Conservation (phyloP, 2,888 invertebrate genomes). For the Pyrrhosoma nymphula region DNA sequence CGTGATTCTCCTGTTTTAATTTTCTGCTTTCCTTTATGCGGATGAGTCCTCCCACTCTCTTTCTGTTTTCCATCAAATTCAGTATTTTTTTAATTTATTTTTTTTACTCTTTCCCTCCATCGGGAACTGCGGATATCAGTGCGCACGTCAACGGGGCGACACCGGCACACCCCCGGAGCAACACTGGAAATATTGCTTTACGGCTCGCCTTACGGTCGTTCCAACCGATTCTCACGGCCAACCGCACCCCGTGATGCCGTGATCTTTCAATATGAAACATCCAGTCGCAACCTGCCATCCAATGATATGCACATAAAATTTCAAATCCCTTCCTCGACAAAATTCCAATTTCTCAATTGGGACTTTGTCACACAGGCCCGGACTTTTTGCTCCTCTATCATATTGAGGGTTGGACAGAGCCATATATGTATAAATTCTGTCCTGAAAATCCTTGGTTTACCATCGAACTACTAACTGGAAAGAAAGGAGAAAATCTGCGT, state of each 20-base stretch:
- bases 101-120: background rate
- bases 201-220: background rate
- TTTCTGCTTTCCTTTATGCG: too few relatives aligned
- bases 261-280: conserved; percentile 28
- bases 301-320: background rate
- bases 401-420: background rate
- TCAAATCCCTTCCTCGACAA: background rate
- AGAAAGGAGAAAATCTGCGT: background rate
- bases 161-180: background rate
- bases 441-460: background rate
- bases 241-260: background rate
- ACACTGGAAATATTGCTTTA: conserved; percentile 13
- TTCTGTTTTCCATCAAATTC: background rate
- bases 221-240: conserved; percentile 29
- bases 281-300: background rate
- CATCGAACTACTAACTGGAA: background rate
- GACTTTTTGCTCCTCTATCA: background rate
- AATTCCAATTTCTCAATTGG: background rate
- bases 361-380: background rate
- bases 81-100: too few relatives aligned
- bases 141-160: background rate
- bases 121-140: background rate
- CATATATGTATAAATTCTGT: background rate
- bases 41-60: background rate
- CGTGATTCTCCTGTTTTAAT: too few relatives aligned